Percentiles rank a stretch among this genome's conserved stretches.
phyloP scores from a whole-genome alignment of 2,888 invertebrate species.

The Megaustenia siamemsis region DNA sequence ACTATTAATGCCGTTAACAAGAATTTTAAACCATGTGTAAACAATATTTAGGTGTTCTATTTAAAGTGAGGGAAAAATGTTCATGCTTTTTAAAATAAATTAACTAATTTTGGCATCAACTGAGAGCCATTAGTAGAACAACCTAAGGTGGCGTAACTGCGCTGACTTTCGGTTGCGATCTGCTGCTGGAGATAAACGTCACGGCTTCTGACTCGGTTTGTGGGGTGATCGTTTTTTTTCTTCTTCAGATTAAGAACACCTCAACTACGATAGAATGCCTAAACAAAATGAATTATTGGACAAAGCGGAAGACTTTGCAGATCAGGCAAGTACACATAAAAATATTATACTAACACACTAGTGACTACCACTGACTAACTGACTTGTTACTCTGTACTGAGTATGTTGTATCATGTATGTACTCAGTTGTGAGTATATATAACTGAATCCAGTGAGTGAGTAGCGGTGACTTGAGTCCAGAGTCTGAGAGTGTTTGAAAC shows the following conservation, averaged over 20 bases:
- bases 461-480: too few species aligned
- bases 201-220: too few species aligned
- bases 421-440: too few species aligned
- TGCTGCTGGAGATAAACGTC: not conserved
- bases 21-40: not conserved
- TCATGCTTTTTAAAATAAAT: not conserved
- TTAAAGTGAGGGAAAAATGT: too few species aligned
- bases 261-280: slow-evolving; percentile 65
- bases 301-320: slow-evolving; percentile 95
- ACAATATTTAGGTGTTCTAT: too few species aligned
- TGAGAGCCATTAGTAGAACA: too few species aligned
- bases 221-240: not conserved
- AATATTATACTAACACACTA: too few species aligned
- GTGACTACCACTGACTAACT: too few species aligned
- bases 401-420: too few species aligned
- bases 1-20: not conserved
- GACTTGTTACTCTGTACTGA: too few species aligned
- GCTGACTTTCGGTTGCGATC: slow-evolving; percentile 10
- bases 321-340: slow-evolving; percentile 86
- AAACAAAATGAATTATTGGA: slow-evolving; percentile 75
- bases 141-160: slow-evolving; percentile 6
- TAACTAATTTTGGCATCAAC: not conserved
- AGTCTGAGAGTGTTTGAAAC: too few species aligned
- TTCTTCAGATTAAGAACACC: not conserved
- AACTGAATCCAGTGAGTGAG: too few species aligned